phyloP scores from a whole-genome alignment of 1,140 invertebrate genomes.

The Platyscapa corneri region DNA sequence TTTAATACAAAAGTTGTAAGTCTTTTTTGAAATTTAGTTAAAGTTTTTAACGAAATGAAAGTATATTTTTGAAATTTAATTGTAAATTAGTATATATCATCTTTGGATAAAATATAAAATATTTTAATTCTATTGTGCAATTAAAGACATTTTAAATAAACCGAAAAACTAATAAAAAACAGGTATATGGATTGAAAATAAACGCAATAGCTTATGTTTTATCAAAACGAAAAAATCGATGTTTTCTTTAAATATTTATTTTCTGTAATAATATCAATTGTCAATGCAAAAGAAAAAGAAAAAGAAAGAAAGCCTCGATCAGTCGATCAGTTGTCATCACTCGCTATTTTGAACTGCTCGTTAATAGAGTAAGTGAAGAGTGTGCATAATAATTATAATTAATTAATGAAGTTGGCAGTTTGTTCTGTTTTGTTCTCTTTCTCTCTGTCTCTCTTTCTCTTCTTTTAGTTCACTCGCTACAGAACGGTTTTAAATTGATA shows the following conservation, averaged over 20 bases:
- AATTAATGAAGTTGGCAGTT: constrained; percentile 50
- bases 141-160: not conserved
- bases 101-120: too few species aligned
- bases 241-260: constrained; percentile 50
- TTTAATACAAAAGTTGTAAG: too few species aligned
- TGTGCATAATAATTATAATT: constrained; percentile 49
- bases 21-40: too few species aligned
- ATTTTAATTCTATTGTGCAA: too few species aligned
- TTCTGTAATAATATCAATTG: constrained; percentile 52
- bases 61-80: too few species aligned
- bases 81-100: too few species aligned
- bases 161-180: not conserved
- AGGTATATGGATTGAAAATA: constrained; percentile 48
- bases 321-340: constrained; percentile 49
- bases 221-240: constrained; percentile 52
- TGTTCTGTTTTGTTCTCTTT: constrained; percentile 35
- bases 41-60: too few species aligned
- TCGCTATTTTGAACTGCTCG: constrained; percentile 42
- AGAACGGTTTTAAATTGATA: not conserved
- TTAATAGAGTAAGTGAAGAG: constrained; percentile 49
- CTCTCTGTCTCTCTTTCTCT: not conserved
- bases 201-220: constrained; percentile 42
- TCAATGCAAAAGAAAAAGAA: constrained; percentile 50
- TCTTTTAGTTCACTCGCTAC: not conserved
- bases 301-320: constrained; percentile 47